phyloP scores from a whole-genome alignment of 1,140 invertebrate genomes.

The Thalassaphorura encarpata region DNA sequence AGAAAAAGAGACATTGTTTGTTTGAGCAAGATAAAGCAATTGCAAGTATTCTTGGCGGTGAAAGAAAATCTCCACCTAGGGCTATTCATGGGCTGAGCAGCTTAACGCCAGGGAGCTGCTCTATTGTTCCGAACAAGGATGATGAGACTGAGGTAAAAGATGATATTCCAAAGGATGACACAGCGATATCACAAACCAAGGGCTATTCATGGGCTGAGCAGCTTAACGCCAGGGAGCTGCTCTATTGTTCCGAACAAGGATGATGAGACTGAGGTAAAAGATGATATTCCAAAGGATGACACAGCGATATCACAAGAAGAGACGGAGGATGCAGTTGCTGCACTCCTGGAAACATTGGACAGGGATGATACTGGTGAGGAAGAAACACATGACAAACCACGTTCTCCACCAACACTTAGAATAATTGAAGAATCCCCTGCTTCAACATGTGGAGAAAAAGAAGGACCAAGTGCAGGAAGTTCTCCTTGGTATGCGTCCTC shows the following conservation, averaged over 20 bases:
- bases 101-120: slow-evolving; percentile 10
- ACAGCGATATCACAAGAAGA: slow-evolving; percentile 82
- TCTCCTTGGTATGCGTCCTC: slow-evolving; percentile 4
- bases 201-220: slow-evolving; percentile 15
- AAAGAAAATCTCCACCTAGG: slow-evolving; percentile 24
- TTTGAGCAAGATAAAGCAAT: slow-evolving; percentile 32
- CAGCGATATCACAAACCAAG: slow-evolving; percentile 62
- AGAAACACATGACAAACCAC: slow-evolving; percentile 29
- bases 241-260: slow-evolving; percentile 20
- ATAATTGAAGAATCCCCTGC: slow-evolving; percentile 21
- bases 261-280: slow-evolving; percentile 29
- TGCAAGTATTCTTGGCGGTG: slow-evolving; percentile 29
- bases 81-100: slow-evolving; percentile 17
- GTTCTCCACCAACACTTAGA: slow-evolving; percentile 27
- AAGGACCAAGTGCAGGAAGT: not conserved
- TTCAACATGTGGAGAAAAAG: slow-evolving; percentile 6
- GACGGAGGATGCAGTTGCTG: slow-evolving; percentile 82
- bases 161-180: slow-evolving; percentile 38
- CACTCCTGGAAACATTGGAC: slow-evolving; percentile 70
- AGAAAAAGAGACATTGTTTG: slow-evolving; percentile 23
- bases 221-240: slow-evolving; percentile 12
- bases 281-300: slow-evolving; percentile 36
- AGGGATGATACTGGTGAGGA: slow-evolving; percentile 34
- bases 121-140: slow-evolving; percentile 20
- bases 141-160: slow-evolving; percentile 31